Evolutionary conservation across 2,888 invertebrate species (phyloP), one percentile per base, ranked within the genome.

Genomic region (Ellobium chinense): DNA sequence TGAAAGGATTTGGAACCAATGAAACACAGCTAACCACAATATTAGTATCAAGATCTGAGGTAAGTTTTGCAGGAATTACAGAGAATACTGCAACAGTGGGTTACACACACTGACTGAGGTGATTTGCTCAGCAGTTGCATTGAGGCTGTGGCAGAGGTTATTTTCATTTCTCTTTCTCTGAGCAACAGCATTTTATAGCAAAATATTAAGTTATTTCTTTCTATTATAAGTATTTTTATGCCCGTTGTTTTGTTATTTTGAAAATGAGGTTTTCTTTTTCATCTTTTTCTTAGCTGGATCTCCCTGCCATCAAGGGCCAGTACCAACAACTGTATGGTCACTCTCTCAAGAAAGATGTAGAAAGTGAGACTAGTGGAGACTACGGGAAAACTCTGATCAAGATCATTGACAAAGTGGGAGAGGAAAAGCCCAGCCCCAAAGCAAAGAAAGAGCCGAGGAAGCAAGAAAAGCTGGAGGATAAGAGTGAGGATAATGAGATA

Each of bases 301-400:
- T 93, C 21, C 87, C 87, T 37, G 92, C 92, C 75, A 93, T 93
- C 79, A 92, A 93, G 79, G 91, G 89, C 7, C 85, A 86, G 70
- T 93, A 92, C 85, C 86, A 90, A 78, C 88, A 89, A 75, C 87
- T 90, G 66, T 92, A 91, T 82, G 92, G 90, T 24, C 90, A 88
- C 60, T 89, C 88, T 58, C 83, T 94, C 70, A 85, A 86, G n/a
- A 90, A 91, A 29, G 89, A 86, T 18, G 89, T 93, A 21, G 88
- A 91, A 34, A 85, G 88, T 18, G 92, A 93, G 76, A 91, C 91
- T 69, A 88, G 88, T 73, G 93, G 93, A 29, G 92, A 92, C 85
- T 93, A 92, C 83, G 88, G 89, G 80, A 85, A 87, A 46, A 84
- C 92, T 65, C 84, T 93, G 27, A 85, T 92, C 34, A 85, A 85